These are phyloP conservation scores for Pachydiplax longipennis DNA, from an alignment of 2,888 invertebrate species.

Conservation along the genomic window DNA sequence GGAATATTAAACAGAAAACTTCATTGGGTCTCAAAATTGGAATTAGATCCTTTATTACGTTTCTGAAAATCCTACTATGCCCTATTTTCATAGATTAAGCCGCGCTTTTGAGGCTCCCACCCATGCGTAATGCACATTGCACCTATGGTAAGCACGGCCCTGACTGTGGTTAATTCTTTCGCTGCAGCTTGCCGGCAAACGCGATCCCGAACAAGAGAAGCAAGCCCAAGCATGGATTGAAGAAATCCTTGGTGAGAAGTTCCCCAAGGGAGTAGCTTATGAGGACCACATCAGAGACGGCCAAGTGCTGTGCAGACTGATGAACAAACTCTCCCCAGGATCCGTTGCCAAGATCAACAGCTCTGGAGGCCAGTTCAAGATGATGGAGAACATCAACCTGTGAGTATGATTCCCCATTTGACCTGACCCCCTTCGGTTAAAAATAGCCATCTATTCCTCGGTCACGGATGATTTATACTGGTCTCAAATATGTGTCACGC, in stretches of 20 bases:
- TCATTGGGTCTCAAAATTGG: too few species aligned
- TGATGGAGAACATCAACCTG: slow-evolving; percentile 99
- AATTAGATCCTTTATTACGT: too few species aligned
- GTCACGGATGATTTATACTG: neutral
- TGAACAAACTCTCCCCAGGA: slow-evolving; percentile 93
- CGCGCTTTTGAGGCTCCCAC: too few species aligned
- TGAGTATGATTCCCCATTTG: slow-evolving; percentile 66
- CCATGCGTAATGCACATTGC: too few species aligned
- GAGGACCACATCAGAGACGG: slow-evolving; percentile 94
- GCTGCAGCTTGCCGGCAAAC: slow-evolving; percentile 80
- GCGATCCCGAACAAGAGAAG: slow-evolving; percentile 80
- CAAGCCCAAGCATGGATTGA: slow-evolving; percentile 95
- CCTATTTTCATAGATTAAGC: too few species aligned
- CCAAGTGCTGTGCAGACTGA: slow-evolving; percentile 88
- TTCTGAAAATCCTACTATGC: too few species aligned
- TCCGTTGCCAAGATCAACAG: slow-evolving; percentile 90
- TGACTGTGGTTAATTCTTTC: too few species aligned
- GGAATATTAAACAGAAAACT: too few species aligned
- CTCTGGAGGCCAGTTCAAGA: slow-evolving; percentile 96
- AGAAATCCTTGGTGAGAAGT: slow-evolving; percentile 82
- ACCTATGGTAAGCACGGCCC: too few species aligned
- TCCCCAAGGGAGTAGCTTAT: slow-evolving; percentile 80
- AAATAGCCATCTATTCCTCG: neutral
- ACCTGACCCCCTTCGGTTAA: slow-evolving; percentile 54
- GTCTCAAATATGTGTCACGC: neutral